Percentiles rank a stretch among this genome's conserved stretches.
Conservation (phyloP, 2,888 invertebrate genomes). For the Esperia sulphurella region DNA sequence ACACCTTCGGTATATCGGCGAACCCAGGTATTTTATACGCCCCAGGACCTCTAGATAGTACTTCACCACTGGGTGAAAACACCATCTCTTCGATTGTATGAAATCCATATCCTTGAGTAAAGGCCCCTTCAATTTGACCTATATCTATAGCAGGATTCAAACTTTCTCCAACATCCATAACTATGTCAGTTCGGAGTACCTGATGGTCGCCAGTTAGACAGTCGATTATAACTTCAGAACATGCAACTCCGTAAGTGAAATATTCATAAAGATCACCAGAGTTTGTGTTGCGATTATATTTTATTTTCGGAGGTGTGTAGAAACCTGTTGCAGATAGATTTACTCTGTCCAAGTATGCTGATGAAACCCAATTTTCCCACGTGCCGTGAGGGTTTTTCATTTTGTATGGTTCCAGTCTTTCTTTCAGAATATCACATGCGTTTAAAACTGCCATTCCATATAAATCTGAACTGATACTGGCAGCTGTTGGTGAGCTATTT, state of each 20-base stretch:
- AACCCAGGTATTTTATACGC: constrained; percentile 92
- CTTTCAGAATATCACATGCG: constrained; percentile 84
- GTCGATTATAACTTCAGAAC: constrained; percentile 92
- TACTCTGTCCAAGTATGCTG: constrained; percentile 84
- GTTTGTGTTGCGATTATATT: constrained; percentile 81
- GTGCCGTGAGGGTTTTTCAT: constrained; percentile 82
- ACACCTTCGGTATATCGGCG: constrained; percentile 88
- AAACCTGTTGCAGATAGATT: constrained; percentile 87
- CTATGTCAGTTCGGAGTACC: constrained; percentile 89
- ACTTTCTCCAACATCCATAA: constrained; percentile 94
- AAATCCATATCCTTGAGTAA: constrained; percentile 92
- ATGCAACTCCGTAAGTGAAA: constrained; percentile 88
- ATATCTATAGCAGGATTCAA: constrained; percentile 94
- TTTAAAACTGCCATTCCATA: constrained; percentile 90
- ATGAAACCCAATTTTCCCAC: constrained; percentile 89
- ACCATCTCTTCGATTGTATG: constrained; percentile 90
- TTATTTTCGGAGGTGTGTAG: constrained; percentile 83
- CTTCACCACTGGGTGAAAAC: constrained; percentile 84
- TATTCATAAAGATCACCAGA: constrained; percentile 86
- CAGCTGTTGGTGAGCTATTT: constrained; percentile 89
- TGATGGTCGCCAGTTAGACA: constrained; percentile 92
- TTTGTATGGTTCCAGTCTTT: constrained; percentile 83
- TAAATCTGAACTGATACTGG: constrained; percentile 87
- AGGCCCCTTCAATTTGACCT: constrained; percentile 94
- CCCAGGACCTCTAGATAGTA: constrained; percentile 88